Evolutionary conservation across 2,888 invertebrate species (phyloP).

Genomic region (Sphaerophoria rueppellii): DNA sequence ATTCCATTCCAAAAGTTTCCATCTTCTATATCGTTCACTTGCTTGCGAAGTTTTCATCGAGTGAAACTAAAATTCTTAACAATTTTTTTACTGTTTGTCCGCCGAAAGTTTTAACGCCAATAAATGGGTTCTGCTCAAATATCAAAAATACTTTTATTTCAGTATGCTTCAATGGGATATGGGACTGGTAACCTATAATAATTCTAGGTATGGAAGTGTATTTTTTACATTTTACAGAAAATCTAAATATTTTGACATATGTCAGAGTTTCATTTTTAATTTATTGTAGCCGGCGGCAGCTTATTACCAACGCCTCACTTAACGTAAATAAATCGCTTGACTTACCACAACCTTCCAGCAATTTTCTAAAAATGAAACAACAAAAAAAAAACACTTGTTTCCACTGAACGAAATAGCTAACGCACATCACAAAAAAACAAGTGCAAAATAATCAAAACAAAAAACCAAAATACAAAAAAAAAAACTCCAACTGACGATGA

Average conservation of each 20-base stretch:
- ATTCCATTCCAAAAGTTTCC: no score
- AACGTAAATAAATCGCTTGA: slow-evolving; percentile 71
- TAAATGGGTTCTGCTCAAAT: no score
- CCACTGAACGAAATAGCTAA: slow-evolving; percentile 44
- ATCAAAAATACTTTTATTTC: no score
- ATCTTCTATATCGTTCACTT: no score
- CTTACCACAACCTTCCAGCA: slow-evolving; percentile 63
- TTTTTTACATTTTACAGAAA: not conserved
- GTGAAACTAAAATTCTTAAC: no score
- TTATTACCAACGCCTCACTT: slow-evolving; percentile 68
- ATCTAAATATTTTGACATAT: slow-evolving; percentile 71
- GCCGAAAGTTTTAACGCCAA: no score
- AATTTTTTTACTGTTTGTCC: no score
- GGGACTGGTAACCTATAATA: no score
- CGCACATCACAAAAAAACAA: slow-evolving; percentile 47
- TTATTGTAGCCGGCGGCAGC: slow-evolving; percentile 62
- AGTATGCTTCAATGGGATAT: no score
- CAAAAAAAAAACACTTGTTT: slow-evolving; percentile 57
- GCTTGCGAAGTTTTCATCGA: no score
- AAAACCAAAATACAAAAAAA: slow-evolving; percentile 18
- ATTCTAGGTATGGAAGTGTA: no score
- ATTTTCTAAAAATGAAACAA: slow-evolving; percentile 35
- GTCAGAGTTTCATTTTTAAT: slow-evolving; percentile 65
- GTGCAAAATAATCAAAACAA: slow-evolving; percentile 42
- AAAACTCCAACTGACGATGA: slow-evolving; percentile 17